A percentile compares a stretch with the other conserved stretches of the same genome.
Conservation (phyloP, 2,113 vertebrate species). For the Aix galericulata region DNA sequence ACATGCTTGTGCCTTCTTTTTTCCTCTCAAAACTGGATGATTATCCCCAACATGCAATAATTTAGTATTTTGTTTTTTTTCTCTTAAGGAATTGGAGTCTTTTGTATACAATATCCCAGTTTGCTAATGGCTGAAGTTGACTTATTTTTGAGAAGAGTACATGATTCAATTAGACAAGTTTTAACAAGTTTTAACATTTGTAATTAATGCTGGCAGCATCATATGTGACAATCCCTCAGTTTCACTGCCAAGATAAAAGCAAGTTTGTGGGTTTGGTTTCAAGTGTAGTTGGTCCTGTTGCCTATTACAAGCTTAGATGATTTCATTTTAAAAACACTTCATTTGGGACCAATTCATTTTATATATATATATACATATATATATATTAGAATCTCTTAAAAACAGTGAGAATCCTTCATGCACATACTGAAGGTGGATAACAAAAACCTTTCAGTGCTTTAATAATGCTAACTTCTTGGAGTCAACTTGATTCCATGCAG, state of each 20-base stretch:
- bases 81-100: not conserved
- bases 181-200: not conserved
- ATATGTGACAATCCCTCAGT: not conserved
- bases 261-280: not conserved
- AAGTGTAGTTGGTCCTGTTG: not conserved
- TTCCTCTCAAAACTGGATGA: not conserved
- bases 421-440: not conserved
- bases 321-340: not conserved
- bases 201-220: not conserved
- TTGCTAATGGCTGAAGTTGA: not conserved
- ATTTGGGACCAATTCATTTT: not conserved
- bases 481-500: not conserved
- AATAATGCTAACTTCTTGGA: not conserved
- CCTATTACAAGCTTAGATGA: not conserved
- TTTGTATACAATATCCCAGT: not conserved
- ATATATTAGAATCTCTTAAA: not conserved
- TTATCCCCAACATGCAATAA: not conserved
- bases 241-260: not conserved
- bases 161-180: not conserved
- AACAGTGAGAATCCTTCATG: not conserved
- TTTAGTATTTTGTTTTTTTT: not conserved
- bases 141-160: not conserved
- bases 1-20: not conserved
- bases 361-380: not conserved
- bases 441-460: rapidly evolving